Evolutionary conservation across 2,888 invertebrate genomes (phyloP).

Genomic region (Synergus laeviventris): DNA sequence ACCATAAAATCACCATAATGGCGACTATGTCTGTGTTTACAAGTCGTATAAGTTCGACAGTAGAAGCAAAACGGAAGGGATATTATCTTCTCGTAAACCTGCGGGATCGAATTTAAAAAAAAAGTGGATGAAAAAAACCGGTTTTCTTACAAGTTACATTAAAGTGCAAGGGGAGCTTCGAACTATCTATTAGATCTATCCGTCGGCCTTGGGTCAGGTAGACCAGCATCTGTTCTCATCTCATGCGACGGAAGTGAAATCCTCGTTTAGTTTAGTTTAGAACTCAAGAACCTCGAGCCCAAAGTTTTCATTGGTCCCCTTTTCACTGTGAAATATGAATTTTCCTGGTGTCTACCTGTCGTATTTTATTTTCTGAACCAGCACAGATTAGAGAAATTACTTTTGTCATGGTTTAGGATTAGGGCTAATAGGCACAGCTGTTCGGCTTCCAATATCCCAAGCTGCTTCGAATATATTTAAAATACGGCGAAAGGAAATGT

Average conservation of each 20-base stretch:
- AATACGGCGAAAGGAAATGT: background rate
- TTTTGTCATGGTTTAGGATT: conserved; percentile 22
- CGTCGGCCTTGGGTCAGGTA: conserved; percentile 53
- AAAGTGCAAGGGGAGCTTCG: conserved; percentile 40
- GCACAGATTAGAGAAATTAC: conserved; percentile 7
- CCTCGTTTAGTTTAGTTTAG: conserved; percentile 38
- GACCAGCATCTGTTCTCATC: conserved; percentile 52
- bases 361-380: background rate
- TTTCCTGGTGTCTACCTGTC: conserved; percentile 27
- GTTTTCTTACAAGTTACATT: conserved; percentile 55
- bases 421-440: conserved; percentile 7
- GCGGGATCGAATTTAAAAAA: conserved; percentile 47
- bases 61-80: conserved; percentile 6
- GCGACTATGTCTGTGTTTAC: conserved; percentile 30
- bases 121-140: conserved; percentile 52
- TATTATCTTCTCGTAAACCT: conserved; percentile 45
- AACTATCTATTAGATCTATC: conserved; percentile 57
- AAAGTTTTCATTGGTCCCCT: conserved; percentile 46
- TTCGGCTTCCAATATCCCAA: conserved; percentile 2
- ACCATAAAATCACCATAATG: conserved; percentile 36
- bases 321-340: conserved; percentile 39
- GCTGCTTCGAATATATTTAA: background rate
- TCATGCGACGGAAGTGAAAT: conserved; percentile 54
- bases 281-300: conserved; percentile 46
- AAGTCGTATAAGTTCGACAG: conserved; percentile 21